These are phyloP conservation scores for Torymus auratus DNA, from an alignment of 2,888 invertebrate genomes.

Conservation along the genomic window DNA sequence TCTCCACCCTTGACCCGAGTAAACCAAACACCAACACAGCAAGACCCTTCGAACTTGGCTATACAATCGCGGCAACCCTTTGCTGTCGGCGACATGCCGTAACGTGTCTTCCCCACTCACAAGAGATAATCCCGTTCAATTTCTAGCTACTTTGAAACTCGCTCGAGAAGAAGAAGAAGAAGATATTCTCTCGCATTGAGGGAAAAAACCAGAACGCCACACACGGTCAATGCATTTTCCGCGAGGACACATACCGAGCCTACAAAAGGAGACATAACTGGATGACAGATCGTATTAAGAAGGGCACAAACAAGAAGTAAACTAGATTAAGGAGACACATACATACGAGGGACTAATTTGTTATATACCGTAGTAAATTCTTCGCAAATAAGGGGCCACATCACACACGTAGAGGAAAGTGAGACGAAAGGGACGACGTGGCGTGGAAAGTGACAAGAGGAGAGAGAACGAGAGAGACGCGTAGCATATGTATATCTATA, in stretches of 20 bases:
- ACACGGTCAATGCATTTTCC: background rate
- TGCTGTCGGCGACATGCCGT: too few relatives aligned
- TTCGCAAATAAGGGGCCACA: constrained; percentile 12
- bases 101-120: too few relatives aligned
- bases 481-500: too few relatives aligned
- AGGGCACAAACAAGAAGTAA: too few relatives aligned
- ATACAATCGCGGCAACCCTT: too few relatives aligned
- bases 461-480: background rate
- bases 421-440: background rate
- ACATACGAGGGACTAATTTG: background rate
- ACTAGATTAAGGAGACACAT: too few relatives aligned
- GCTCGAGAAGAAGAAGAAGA: constrained; percentile 8
- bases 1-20: too few relatives aligned
- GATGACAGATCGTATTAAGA: too few relatives aligned
- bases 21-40: too few relatives aligned
- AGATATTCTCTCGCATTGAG: background rate
- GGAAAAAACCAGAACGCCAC: background rate
- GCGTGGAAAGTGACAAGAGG: constrained; percentile 11
- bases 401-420: background rate
- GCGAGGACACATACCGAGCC: too few relatives aligned
- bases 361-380: background rate
- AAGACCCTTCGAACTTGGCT: too few relatives aligned
- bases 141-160: constrained; percentile 44
- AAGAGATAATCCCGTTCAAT: constrained; percentile 20
- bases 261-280: too few relatives aligned